Percentiles rank a stretch among this genome's conserved stretches.
These are phyloP conservation scores for Euphonia xanthogaster DNA, from an alignment of 2,797 vertebrate species.

Conservation along the genomic window DNA sequence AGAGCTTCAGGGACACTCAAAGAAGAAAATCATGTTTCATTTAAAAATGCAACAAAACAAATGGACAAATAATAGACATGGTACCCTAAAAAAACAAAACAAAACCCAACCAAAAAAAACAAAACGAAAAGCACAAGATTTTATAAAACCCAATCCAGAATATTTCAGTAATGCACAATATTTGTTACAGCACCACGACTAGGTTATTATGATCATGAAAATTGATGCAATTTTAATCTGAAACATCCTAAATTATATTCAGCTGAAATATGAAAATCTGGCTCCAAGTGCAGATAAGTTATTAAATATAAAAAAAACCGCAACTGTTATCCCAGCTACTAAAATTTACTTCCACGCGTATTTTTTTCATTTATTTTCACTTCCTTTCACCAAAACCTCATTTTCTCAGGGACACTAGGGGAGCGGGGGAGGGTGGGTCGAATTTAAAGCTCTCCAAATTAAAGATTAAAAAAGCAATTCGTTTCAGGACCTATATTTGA, in stretches of 20 bases:
- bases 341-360: not conserved
- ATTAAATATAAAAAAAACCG: not conserved
- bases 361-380: not conserved
- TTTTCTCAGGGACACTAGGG: not conserved
- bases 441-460: not conserved
- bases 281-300: not conserved
- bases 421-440: accelerated
- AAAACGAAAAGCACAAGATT: not conserved
- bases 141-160: not conserved
- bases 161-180: not conserved
- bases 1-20: not conserved
- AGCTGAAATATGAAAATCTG: not conserved
- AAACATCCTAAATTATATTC: not conserved
- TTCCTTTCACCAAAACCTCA: not conserved
- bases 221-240: not conserved
- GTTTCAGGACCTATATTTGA: not conserved
- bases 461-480: not conserved
- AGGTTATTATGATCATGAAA: not conserved
- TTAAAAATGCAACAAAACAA: not conserved
- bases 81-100: not conserved
- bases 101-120: not conserved
- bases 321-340: not conserved
- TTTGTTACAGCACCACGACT: not conserved
- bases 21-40: not conserved
- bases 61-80: not conserved